These are phyloP conservation scores for Plagodis dolabraria DNA, from an alignment of 2,888 invertebrate genomes.

Conservation along the genomic window DNA sequence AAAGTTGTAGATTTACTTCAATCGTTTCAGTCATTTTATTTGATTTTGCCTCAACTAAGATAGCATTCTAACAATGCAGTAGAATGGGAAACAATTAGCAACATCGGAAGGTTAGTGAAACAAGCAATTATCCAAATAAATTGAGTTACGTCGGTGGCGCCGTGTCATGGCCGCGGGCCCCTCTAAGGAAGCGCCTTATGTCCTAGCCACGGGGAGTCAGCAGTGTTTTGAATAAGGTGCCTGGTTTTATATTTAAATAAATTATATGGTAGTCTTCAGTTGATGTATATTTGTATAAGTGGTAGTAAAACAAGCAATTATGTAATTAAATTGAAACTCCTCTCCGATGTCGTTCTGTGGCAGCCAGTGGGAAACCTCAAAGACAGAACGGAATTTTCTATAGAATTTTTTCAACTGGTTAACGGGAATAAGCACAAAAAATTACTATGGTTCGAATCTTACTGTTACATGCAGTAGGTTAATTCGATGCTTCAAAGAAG, in stretches of 20 bases:
- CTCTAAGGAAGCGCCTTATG: conserved; percentile 65
- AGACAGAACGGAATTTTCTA: too few relatives aligned
- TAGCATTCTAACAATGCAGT: conserved; percentile 18
- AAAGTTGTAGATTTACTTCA: too few relatives aligned
- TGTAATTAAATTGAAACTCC: too few relatives aligned
- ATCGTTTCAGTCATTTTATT: background rate
- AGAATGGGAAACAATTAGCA: conserved; percentile 24
- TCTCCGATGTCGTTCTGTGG: too few relatives aligned
- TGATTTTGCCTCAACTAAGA: background rate
- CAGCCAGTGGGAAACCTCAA: too few relatives aligned
- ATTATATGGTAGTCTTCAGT: background rate
- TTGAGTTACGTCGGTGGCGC: conserved; percentile 66
- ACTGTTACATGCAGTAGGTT: too few relatives aligned
- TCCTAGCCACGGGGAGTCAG: conserved; percentile 17
- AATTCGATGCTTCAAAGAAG: too few relatives aligned
- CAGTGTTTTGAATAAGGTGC: conserved; percentile 43
- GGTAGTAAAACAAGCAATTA: too few relatives aligned
- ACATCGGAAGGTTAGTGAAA: conserved; percentile 56
- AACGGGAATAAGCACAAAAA: too few relatives aligned
- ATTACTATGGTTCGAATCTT: too few relatives aligned
- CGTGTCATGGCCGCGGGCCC: conserved; percentile 63
- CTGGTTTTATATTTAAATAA: background rate
- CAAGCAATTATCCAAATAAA: conserved; percentile 81
- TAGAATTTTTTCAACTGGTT: too few relatives aligned
- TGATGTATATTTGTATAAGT: too few relatives aligned